Evolutionary conservation across 2,797 vertebrate genomes (phyloP), one percentile per base, ranked within the genome.

Genomic region (Anniella stebbinsi): DNA sequence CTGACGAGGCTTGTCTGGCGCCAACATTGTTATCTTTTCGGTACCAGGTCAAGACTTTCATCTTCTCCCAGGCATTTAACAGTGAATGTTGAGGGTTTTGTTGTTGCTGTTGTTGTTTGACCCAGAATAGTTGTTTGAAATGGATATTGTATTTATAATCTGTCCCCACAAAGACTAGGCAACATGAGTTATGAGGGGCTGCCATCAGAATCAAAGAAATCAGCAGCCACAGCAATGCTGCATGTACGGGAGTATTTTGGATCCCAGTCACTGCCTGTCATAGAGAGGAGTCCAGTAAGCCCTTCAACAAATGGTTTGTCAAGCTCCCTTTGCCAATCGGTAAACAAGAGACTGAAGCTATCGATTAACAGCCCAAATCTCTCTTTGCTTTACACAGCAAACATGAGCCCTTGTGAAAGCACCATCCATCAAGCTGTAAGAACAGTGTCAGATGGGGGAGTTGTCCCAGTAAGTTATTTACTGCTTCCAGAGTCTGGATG

Each of bases 401-500:
- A 86, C 94, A 93, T 86, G 85, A 95, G 89, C 91, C 57, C 92
- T 94, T 38, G 3, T 88, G 92, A 92, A 94, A 95, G 90, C 90
- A 94, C 88, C 77, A 75, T 54, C 91, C 95, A 94, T 93, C 94
- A 96, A 94, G 93, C 91, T 90, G 90, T 88, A 92, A 93, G 87
- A 94, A 92, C 93, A 89, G 81, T 90, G 91, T 93, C 96, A 94
- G 91, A 92, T 80, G 78, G 86, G 72, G 0, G 85, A 95, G 78
- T 93, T 92, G 93, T 80, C 93, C 83, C 93, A 91, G 92, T 60
- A 95, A 90, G 95, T 96, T 93, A 96, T 96, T 95, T 95, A 95
- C 96, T 93, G 82, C 17, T 76, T 89, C 91, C 83, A 88, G 84
- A 63, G 0, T 87, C 78, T 82, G 0, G 0, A 93, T 92, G 94